Evolutionary conservation across 2,113 vertebrate genomes (phyloP).

Genomic region (Anguilla japonica): DNA sequence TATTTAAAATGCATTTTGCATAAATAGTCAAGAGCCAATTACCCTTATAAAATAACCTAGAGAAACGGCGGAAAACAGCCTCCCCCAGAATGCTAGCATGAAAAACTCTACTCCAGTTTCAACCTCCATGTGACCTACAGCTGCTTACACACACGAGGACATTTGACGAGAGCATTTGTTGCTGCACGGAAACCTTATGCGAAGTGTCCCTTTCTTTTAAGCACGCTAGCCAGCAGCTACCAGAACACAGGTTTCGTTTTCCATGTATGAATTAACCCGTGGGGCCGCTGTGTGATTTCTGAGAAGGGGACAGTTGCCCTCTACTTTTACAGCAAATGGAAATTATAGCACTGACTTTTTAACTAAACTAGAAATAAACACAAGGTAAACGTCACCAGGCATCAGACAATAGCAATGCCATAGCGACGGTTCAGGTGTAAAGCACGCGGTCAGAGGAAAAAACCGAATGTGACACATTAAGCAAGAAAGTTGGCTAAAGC

Average conservation of each 20-base stretch:
- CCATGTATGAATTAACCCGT: too few species aligned
- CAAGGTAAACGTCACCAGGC: not conserved
- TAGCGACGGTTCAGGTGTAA: not conserved
- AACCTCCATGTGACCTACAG: conserved; percentile 1
- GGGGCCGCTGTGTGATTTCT: too few species aligned
- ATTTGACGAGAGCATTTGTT: not conserved
- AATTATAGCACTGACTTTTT: too few species aligned
- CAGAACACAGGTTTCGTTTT: too few species aligned
- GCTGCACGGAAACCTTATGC: not conserved
- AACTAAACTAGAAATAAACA: too few species aligned
- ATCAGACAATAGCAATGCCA: not conserved
- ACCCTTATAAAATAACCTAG: not conserved
- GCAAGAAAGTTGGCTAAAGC: too few species aligned
- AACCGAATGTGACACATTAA: too few species aligned
- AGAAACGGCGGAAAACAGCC: not conserved
- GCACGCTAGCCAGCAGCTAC: too few species aligned
- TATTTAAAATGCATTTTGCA: not conserved
- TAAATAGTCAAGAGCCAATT: not conserved
- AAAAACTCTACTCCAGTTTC: not conserved
- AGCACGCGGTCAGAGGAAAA: too few species aligned
- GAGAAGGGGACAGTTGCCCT: too few species aligned
- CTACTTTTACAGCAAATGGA: too few species aligned
- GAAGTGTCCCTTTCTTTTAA: not conserved
- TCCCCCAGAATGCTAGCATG: not conserved
- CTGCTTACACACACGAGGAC: not conserved